phyloP scores from a whole-genome alignment of 1,140 invertebrate species.

The Eriocheir sinensis region DNA sequence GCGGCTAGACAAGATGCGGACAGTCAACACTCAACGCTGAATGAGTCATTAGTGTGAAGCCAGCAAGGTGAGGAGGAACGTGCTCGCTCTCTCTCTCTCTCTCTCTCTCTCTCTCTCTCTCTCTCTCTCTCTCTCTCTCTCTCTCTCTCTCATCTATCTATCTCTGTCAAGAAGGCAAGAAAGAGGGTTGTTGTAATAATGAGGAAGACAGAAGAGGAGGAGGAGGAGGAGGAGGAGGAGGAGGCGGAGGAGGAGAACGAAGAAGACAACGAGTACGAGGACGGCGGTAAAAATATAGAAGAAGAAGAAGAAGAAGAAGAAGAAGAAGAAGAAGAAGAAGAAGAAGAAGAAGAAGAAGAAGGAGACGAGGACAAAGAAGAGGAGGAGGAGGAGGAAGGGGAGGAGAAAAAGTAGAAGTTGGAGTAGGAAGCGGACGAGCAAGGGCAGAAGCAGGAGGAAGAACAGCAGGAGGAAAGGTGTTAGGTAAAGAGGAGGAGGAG shows the following conservation, averaged over 20 bases:
- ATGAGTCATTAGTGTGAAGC: neutral
- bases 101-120: slow-evolving; percentile 22
- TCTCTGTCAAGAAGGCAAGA: neutral
- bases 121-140: slow-evolving; percentile 22
- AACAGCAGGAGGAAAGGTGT: no score
- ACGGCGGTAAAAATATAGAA: neutral
- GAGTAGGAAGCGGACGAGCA: neutral
- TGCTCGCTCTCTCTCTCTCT: neutral
- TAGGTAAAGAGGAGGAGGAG: neutral
- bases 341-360: neutral
- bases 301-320: neutral
- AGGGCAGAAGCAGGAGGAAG: neutral
- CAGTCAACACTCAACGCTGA: neutral
- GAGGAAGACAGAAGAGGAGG: neutral
- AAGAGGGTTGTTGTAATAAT: neutral
- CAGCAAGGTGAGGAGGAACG: neutral
- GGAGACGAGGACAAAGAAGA: no score
- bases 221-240: neutral
- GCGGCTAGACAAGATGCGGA: neutral
- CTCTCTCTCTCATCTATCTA: neutral
- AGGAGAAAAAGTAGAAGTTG: neutral
- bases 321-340: neutral
- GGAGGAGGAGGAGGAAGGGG: neutral
- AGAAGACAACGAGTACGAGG: neutral
- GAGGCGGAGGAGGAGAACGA: neutral